Evolutionary conservation across 2,888 invertebrate genomes (phyloP), one percentile per base, ranked within the genome.

Genomic region (Eupithecia vulgata): DNA sequence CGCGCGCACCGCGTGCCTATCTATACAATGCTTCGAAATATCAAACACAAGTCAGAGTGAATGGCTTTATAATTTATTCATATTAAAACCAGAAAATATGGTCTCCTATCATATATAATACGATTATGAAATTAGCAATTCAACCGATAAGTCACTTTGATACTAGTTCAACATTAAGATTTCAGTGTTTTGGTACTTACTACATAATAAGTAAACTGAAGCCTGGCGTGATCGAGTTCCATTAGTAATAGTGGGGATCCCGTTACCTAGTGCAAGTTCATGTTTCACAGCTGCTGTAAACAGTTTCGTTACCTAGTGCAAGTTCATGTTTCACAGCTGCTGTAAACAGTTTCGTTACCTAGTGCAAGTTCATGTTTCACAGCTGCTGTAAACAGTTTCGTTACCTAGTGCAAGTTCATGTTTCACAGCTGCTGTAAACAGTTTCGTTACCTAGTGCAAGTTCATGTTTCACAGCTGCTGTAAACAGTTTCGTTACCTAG

Each of bases 1-100:
- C 70, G 64, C 70, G 73, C 10, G 5, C 10, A 57, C 8, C 67
- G 4, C 40, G 66, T 70, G 67, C 15, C 17, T 34, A 34, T 34
- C 30, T n/a, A 21, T 52, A 13, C 12, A 25, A 25, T 25, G 25
- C 25, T 25, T 5, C 25, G 12, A 57, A 21, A 25, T 25, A 25
- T 17, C 5, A 21, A 48, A 48, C 10, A 48, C n/a, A 21, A 10
- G n/a, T n/a, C 48, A 21, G 48, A 21, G 21, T 52, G 21, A 52
- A 52, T 52, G 52, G n/a, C 48, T 48, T 8, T n/a, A 48, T 48
- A 17, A 48, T n/a, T 7, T 48, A 45, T 17, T 45, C 45, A 45
- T 45, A 42, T 42, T 7, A 45, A 45, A 45, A 6, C 45, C 45
- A 45, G 5, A 42, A 45, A 6, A 45, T n/a, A 45, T n/a, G 45